Conservation (phyloP, 2,888 invertebrate species). For the Tanytarsus gracilentus region DNA sequence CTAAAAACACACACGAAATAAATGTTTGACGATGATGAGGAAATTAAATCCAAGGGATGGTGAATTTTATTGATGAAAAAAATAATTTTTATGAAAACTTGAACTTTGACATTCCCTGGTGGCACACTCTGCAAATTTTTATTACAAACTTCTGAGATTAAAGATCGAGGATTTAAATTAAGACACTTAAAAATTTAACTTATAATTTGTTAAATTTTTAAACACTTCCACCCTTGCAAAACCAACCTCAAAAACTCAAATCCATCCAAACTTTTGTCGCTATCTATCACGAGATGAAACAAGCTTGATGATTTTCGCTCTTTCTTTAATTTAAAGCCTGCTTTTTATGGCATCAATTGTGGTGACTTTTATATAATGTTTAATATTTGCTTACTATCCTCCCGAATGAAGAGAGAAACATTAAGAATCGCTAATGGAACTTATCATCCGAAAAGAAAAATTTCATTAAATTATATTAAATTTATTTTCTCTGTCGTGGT, state of each 20-base stretch:
- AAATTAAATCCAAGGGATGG: not conserved
- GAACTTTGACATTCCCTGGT: too few relatives aligned
- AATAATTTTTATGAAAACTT: not conserved
- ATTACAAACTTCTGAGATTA: too few relatives aligned
- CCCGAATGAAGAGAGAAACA: constrained; percentile 36
- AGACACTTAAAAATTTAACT: too few relatives aligned
- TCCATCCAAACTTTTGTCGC: too few relatives aligned
- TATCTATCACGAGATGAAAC: not conserved
- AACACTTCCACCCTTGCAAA: too few relatives aligned
- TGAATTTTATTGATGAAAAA: not conserved
- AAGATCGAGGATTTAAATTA: too few relatives aligned
- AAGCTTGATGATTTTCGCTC: not conserved
- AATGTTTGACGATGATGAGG: not conserved
- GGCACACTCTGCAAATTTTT: too few relatives aligned
- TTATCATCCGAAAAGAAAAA: constrained; percentile 38
- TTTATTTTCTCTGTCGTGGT: constrained; percentile 7
- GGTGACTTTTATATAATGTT: too few relatives aligned
- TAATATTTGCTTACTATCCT: constrained; percentile 30
- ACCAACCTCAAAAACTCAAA: too few relatives aligned
- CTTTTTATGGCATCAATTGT: not conserved
- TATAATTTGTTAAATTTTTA: too few relatives aligned
- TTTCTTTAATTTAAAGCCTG: constrained; percentile 12
- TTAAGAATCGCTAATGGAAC: constrained; percentile 44
- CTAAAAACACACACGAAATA: not conserved
- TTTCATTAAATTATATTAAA: constrained; percentile 27